Percentiles rank a stretch among this genome's conserved stretches.
These are phyloP conservation scores for Chrysolina oricalcia DNA, from an alignment of 2,888 invertebrate species.

Conservation along the genomic window DNA sequence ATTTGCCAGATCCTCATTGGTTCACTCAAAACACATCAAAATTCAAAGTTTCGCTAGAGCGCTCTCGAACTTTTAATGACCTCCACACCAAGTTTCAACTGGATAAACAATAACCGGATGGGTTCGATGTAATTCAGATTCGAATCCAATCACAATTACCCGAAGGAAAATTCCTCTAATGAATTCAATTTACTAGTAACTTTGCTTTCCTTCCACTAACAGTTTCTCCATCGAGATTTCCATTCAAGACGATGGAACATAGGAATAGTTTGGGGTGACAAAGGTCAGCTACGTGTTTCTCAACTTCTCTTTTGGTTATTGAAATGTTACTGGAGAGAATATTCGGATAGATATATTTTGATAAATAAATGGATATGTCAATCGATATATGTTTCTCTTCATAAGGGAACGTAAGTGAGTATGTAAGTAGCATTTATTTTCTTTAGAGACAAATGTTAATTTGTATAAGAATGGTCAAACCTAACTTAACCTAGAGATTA, in stretches of 20 bases:
- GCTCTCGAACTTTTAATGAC: slow-evolving; percentile 1
- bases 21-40: background rate
- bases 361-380: too few relatives aligned
- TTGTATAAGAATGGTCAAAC: too few relatives aligned
- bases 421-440: too few relatives aligned
- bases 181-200: background rate
- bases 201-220: background rate
- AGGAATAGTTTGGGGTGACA: background rate
- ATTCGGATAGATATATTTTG: too few relatives aligned
- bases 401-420: too few relatives aligned
- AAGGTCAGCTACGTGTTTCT: background rate
- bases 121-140: background rate
- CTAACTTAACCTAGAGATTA: too few relatives aligned
- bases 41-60: background rate
- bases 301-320: background rate
- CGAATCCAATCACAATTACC: background rate
- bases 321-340: too few relatives aligned
- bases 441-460: too few relatives aligned
- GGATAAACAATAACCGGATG: slow-evolving; percentile 11
- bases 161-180: background rate
- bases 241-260: background rate
- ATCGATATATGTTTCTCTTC: too few relatives aligned
- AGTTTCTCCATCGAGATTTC: background rate
- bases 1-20: background rate
- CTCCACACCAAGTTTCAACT: background rate